These are phyloP conservation scores for Xanthorhoe designata DNA, from an alignment of 2,888 invertebrate species.

Conservation along the genomic window DNA sequence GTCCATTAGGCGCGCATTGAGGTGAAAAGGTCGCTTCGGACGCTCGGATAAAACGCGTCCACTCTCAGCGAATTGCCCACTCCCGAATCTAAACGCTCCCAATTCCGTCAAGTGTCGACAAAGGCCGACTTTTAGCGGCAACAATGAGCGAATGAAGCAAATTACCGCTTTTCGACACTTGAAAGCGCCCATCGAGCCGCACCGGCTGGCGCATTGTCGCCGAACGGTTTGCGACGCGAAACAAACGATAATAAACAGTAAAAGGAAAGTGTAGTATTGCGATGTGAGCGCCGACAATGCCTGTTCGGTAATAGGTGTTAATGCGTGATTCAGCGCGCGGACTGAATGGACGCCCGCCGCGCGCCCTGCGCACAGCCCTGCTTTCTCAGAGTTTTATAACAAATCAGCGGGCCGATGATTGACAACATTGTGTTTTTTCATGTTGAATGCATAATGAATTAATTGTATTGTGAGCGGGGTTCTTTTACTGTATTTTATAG, in stretches of 20 bases:
- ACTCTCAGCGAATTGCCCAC: constrained; percentile 79
- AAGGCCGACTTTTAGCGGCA: constrained; percentile 82
- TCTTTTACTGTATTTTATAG: constrained; percentile 2
- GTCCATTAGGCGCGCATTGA: constrained; percentile 50
- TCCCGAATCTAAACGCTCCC: constrained; percentile 82
- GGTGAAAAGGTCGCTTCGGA: constrained; percentile 45
- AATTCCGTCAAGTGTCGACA: constrained; percentile 82
- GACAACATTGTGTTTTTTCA: constrained; percentile 69
- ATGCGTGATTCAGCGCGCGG: constrained; percentile 76
- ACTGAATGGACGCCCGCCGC: constrained; percentile 62
- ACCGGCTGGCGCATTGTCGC: constrained; percentile 73
- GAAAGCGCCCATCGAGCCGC: constrained; percentile 79
- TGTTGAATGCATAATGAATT: constrained; percentile 63
- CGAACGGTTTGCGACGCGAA: constrained; percentile 81
- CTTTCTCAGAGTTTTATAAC: constrained; percentile 68
- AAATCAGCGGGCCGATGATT: constrained; percentile 75
- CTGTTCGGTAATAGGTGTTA: constrained; percentile 77
- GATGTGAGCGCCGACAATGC: constrained; percentile 72
- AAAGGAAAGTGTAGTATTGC: constrained; percentile 83
- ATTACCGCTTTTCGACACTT: constrained; percentile 82
- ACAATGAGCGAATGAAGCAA: constrained; percentile 83
- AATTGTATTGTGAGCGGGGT: constrained; percentile 42
- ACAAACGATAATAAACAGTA: constrained; percentile 84
- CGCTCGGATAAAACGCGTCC: constrained; percentile 65
- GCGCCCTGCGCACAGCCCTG: constrained; percentile 36